Conservation (phyloP, 2,113 vertebrate genomes). For the Bufo gargarizans region DNA sequence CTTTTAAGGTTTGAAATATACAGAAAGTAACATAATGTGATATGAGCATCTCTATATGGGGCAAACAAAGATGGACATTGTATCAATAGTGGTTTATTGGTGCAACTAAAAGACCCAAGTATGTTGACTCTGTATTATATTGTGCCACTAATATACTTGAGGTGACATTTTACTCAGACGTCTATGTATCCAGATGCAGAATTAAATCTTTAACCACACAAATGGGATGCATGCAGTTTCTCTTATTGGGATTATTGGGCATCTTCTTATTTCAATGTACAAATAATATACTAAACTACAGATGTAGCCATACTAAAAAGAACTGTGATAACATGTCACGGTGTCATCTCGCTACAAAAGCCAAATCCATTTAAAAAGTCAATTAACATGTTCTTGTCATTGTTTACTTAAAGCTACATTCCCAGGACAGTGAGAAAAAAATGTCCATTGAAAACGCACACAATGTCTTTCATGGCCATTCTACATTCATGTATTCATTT, state of each 20-base stretch:
- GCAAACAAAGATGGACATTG: neutral
- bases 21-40: slow-evolving; percentile 33
- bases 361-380: too few species aligned
- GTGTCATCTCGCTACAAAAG: too few species aligned
- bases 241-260: neutral
- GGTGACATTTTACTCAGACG: neutral
- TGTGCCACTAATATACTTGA: neutral
- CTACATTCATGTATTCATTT: too few species aligned
- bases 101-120: neutral
- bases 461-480: too few species aligned
- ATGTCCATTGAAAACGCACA: too few species aligned
- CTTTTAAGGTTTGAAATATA: neutral
- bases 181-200: neutral
- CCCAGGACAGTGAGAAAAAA: too few species aligned
- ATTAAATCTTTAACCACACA: neutral
- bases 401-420: too few species aligned
- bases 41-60: slow-evolving; percentile 1
- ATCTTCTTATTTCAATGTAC: neutral
- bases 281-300: neutral
- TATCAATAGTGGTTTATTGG: neutral
- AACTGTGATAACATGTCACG: too few species aligned
- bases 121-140: slow-evolving; percentile 14
- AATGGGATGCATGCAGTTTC: neutral
- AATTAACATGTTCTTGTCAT: too few species aligned
- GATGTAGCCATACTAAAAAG: too few species aligned